These are phyloP conservation scores for Aleiodes testaceus DNA, from an alignment of 2,888 invertebrate genomes.

Conservation along the genomic window DNA sequence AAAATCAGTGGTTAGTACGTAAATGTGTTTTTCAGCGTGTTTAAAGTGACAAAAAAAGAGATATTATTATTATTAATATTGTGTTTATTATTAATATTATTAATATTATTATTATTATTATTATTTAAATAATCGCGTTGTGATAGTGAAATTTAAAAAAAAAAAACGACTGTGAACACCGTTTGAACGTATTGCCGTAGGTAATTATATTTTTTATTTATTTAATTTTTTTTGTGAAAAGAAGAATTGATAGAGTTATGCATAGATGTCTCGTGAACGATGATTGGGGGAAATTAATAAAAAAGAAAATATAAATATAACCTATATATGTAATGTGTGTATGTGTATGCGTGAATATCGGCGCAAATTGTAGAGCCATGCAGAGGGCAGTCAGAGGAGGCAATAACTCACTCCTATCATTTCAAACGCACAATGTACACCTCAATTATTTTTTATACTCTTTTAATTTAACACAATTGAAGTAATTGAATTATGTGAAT, in stretches of 20 bases:
- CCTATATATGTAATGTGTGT: conserved; percentile 45
- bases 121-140: conserved; percentile 54
- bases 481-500: background rate
- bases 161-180: conserved; percentile 61
- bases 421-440: conserved; percentile 8
- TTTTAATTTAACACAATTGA: too few relatives aligned
- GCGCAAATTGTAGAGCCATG: conserved; percentile 38
- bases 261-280: conserved; percentile 16
- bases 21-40: conserved; percentile 67
- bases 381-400: conserved; percentile 38
- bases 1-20: conserved; percentile 63
- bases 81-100: conserved; percentile 7
- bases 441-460: conserved; percentile 1
- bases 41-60: conserved; percentile 57
- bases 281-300: conserved; percentile 31
- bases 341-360: conserved; percentile 24
- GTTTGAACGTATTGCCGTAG: conserved; percentile 59
- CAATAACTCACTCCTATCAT: conserved; percentile 33
- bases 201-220: conserved; percentile 48
- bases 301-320: conserved; percentile 62
- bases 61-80: conserved; percentile 39
- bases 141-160: conserved; percentile 65
- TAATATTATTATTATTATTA: conserved; percentile 24
- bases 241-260: conserved; percentile 19
- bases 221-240: background rate